Conservation (phyloP, 2,888 invertebrate genomes). For the Pachycephus smyrnensis region DNA sequence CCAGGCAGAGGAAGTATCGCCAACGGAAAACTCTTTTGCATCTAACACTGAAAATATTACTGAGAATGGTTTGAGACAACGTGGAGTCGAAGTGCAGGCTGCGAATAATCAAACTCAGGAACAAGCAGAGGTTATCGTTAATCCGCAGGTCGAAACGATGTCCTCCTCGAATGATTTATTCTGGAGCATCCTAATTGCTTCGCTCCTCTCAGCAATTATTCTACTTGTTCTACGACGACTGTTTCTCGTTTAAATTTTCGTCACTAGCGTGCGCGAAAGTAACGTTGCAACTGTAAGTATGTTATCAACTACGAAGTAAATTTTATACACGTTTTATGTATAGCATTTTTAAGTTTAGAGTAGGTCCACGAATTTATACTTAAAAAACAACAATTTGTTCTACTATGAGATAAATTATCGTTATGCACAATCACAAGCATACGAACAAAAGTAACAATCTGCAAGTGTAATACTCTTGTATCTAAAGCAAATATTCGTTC, state of each 20-base stretch:
- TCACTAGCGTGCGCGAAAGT: constrained; percentile 14
- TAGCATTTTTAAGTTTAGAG: constrained; percentile 33
- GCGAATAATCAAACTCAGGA: constrained; percentile 57
- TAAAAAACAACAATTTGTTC: too few relatives aligned
- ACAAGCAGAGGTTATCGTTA: constrained; percentile 59
- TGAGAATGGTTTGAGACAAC: constrained; percentile 53
- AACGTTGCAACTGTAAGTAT: constrained; percentile 34
- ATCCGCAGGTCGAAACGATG: constrained; percentile 55
- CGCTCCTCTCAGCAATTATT: constrained; percentile 67
- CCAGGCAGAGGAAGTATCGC: constrained; percentile 53
- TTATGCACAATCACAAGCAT: too few relatives aligned
- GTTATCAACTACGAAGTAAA: constrained; percentile 42
- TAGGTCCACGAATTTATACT: too few relatives aligned
- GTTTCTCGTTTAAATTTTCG: constrained; percentile 64
- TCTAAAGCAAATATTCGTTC: too few relatives aligned
- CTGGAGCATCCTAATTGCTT: constrained; percentile 68
- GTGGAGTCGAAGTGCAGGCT: constrained; percentile 44
- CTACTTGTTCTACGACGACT: constrained; percentile 68
- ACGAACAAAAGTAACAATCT: too few relatives aligned
- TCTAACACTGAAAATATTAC: constrained; percentile 29
- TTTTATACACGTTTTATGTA: constrained; percentile 50
- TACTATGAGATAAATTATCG: too few relatives aligned
- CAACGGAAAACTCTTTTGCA: constrained; percentile 40
- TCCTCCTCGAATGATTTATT: constrained; percentile 67
- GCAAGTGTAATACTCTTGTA: too few relatives aligned